Evolutionary conservation across 2,888 invertebrate genomes (phyloP), one percentile per base, ranked within the genome.

Genomic region (Drosophila atripex): DNA sequence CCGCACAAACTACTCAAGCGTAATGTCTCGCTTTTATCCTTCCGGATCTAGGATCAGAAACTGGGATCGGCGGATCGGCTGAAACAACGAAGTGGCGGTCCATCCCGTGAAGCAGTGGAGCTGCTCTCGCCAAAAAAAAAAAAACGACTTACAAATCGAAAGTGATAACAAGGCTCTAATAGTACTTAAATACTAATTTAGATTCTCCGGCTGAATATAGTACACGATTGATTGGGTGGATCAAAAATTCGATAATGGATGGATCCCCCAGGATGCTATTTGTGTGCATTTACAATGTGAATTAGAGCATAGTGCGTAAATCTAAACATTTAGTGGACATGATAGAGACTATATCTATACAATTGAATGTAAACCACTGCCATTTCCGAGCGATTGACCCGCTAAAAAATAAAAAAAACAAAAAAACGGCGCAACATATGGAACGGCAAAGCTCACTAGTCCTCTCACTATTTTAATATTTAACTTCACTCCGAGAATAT

Each of bases 21-120:
- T 66, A 91, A 91, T 86, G 89, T 89, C 60, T 91, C 91, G 68
- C 88, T 91, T 80, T 85, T 91, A 78, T 91, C 91, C 58, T 91
- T 91, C 89, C 91, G 91, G 77, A 91, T 91, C 85, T 91, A 84
- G 73, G 46, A 57, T 39, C 49, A 59, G 49, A 16, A 8, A 30
- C 16, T 14, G 35, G 35, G 63, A 51, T 16, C 28, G 32, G 53
- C 28, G 58, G 30, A 53, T 45, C 65, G 59, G 58, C 63, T 65
- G 75, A 66, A 60, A 80, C 82, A 85, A 82, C 82, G 82, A 80
- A 82, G 56, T 59, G 76, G 64, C 60, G 49, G 65, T 53, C 58
- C 46, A 53, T 18, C 45, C 39, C 28, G 35, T 41, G 39, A 4
- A 41, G 39, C 59, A 64, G 39, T 60, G 60, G 57, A 64, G 60